Base-by-base conservation (phyloP, 2,797 vertebrate species). In the Florisuga fusca region DNA sequence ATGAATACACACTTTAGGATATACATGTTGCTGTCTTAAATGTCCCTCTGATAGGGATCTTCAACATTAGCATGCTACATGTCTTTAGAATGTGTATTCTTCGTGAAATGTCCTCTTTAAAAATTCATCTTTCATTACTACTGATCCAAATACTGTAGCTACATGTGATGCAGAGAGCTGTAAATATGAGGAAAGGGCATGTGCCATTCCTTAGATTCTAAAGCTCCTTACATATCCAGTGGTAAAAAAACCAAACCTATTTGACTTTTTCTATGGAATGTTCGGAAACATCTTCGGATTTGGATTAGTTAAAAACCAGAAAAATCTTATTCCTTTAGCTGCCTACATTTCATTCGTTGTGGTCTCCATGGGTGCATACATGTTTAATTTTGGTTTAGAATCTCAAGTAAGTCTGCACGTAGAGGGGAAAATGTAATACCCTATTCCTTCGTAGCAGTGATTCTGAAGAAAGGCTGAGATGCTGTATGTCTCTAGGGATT, bases 391-490 rank as follows among this genome's bases (percentile, higher is more conserved):
- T 66, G 3, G 12, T 82, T 74, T 38, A 50, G 58, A 89, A 69
- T 88, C 21, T 55, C 63, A 91, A 54, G 7, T 10, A 83, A 89
- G 61, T 87, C n/a, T 76, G 1, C 50, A 73, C 67, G 43, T 69
- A 59, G 23, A 83, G 84, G 13, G 75, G 13, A 87, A 89, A 91
- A 96, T 11, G 10, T 84, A 81, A 91, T 90, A 67, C 9, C 43
- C 3, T 75, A 59, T 66, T 77, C 25, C 58, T 27, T 84, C 21
- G 38, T 86, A 91, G 74, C 20, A 79, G 66, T 79, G 33, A 2
- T 93, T 68, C 22, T 91, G 38, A 71, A 63, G 81, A 81, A 53
- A 87, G 63, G 68, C 25, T 76, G 59, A 72, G n/a, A 58, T 67
- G 34, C 9, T 90, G 43, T 45, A 53, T 72, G 22, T 92, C 62